A percentile compares a stretch with the other conserved stretches of the same genome.
Conservation (phyloP, 1,140 invertebrate genomes). For the Brachionus plicatilis region DNA sequence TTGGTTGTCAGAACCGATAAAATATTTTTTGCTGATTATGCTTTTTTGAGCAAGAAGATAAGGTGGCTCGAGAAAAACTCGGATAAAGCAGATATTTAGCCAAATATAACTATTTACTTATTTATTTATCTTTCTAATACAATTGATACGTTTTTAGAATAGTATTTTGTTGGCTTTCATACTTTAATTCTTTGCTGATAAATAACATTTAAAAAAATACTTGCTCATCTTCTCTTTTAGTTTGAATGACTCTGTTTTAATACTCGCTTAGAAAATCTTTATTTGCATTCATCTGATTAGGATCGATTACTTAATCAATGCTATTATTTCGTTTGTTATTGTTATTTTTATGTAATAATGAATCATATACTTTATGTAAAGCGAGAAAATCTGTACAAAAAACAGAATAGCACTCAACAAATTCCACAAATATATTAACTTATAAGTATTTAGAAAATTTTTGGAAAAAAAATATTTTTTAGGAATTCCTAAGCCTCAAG, state of each 20-base stretch:
- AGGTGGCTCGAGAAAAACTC: background rate
- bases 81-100: background rate
- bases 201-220: background rate
- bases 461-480: background rate
- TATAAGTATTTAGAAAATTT: background rate
- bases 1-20: background rate
- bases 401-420: background rate
- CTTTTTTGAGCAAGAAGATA: background rate
- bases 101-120: background rate
- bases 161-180: background rate
- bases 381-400: background rate
- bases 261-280: background rate
- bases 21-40: background rate
- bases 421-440: background rate
- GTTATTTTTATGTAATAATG: background rate
- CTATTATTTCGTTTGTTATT: background rate
- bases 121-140: background rate
- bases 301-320: constrained; percentile 26
- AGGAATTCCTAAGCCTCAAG: no score
- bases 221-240: background rate
- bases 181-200: background rate
- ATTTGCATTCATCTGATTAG: constrained; percentile 8
- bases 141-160: background rate
- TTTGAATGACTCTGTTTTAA: background rate
- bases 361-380: background rate